Conservation (phyloP, 2,113 vertebrate species). For the mouse (Mus musculus) region DNA sequence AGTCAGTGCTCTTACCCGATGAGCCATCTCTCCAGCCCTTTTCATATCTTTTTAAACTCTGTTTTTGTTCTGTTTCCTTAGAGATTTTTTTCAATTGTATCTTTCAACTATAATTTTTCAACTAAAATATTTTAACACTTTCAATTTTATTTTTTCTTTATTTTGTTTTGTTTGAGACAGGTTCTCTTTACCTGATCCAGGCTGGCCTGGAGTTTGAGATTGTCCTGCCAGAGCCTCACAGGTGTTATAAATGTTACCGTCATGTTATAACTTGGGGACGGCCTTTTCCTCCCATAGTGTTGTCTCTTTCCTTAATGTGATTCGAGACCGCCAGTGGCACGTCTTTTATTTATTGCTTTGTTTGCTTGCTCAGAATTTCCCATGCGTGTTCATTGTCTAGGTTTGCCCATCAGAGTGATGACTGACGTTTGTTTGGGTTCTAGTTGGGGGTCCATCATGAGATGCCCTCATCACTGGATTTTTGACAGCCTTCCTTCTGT, state of each 20-base stretch:
- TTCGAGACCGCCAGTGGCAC: fast-evolving
- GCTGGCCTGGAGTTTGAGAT: neutral
- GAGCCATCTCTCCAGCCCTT: too few relatives aligned
- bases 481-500: fast-evolving
- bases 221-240: neutral
- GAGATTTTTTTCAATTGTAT: neutral
- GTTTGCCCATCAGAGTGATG: fast-evolving
- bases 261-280: too few relatives aligned
- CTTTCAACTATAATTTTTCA: neutral
- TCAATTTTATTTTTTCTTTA: neutral
- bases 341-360: too few relatives aligned
- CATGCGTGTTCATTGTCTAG: fast-evolving
- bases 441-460: fast-evolving
- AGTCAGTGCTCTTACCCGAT: too few relatives aligned
- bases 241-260: neutral
- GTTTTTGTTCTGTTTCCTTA: neutral
- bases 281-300: neutral
- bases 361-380: fast-evolving
- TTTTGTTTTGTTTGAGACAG: neutral
- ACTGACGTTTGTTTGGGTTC: too few relatives aligned
- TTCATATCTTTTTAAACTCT: neutral
- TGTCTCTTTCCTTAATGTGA: too few relatives aligned
- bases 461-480: fast-evolving
- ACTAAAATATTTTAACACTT: neutral
- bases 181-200: neutral